Percentiles rank a stretch among this genome's conserved stretches.
Evolutionary conservation across 1,140 invertebrate genomes (phyloP).

Genomic region (Tachypleus tridentatus): DNA sequence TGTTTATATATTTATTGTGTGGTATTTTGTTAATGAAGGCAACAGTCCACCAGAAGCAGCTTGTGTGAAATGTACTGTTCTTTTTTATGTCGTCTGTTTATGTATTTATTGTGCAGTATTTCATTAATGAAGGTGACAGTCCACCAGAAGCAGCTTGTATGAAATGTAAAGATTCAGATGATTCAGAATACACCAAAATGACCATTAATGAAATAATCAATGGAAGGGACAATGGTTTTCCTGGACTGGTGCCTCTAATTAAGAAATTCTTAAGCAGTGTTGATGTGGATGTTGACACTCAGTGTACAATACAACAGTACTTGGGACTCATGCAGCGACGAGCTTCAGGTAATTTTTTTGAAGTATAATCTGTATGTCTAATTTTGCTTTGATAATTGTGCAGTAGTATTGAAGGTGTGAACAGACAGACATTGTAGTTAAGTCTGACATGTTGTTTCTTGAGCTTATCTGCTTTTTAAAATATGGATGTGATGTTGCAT

Average conservation of each 20-base stretch:
- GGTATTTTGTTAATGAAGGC: too few relatives aligned
- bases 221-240: conserved; percentile 84
- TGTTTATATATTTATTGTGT: too few relatives aligned
- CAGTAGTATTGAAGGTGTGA: too few relatives aligned
- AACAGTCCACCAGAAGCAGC: conserved; percentile 29
- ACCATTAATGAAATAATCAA: conserved; percentile 95
- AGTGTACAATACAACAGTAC: conserved; percentile 94
- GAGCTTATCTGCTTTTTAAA: too few relatives aligned
- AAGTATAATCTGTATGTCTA: too few relatives aligned
- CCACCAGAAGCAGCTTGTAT: conserved; percentile 29
- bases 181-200: conserved; percentile 46
- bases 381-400: too few relatives aligned
- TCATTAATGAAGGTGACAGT: conserved; percentile 24
- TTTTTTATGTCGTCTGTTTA: too few relatives aligned
- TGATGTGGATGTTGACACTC: conserved; percentile 91
- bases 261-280: conserved; percentile 83
- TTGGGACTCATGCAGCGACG: conserved; percentile 82
- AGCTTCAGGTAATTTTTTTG: conserved; percentile 58
- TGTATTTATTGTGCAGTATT: too few relatives aligned
- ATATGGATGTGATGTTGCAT: too few relatives aligned
- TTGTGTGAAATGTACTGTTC: conserved; percentile 17
- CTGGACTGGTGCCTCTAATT: conserved; percentile 87
- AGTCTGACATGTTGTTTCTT: too few relatives aligned
- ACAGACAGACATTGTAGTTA: too few relatives aligned
- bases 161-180: conserved; percentile 11